Evolutionary conservation across 2,888 invertebrate species (phyloP).

Genomic region (Drosophila tripunctata): DNA sequence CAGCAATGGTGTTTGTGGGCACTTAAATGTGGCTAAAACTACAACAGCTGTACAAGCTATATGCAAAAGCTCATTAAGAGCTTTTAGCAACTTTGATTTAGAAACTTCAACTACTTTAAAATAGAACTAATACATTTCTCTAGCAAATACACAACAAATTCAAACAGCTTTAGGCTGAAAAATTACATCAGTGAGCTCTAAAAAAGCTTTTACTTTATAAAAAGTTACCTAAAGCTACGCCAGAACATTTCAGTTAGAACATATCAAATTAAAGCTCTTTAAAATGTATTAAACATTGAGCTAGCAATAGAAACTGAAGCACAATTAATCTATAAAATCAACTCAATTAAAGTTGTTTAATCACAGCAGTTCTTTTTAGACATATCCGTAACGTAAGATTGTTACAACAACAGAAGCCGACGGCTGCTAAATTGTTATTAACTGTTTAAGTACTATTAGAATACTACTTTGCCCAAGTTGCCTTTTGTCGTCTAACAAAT

Average conservation of each 20-base stretch:
- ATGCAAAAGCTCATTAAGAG: not conserved
- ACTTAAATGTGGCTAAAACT: not conserved
- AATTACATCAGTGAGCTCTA: too few relatives aligned
- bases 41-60: not conserved
- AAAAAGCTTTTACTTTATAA: not conserved
- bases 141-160: too few relatives aligned
- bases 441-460: conserved; percentile 1
- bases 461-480: not conserved
- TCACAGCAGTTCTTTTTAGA: conserved; percentile 3
- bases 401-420: conserved; percentile 4
- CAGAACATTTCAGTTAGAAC: not conserved
- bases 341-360: not conserved
- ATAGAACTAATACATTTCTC: too few relatives aligned
- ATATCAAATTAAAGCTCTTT: not conserved
- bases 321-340: conserved; percentile 3
- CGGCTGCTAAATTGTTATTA: conserved; percentile 9
- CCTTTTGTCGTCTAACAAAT: conserved; percentile 1
- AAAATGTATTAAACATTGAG: too few relatives aligned
- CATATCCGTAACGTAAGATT: not conserved
- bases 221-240: not conserved
- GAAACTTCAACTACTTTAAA: not conserved
- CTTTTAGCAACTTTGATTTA: not conserved
- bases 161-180: too few relatives aligned
- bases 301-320: too few relatives aligned
- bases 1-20: too few relatives aligned